Evolutionary conservation across 1,140 invertebrate species (phyloP).

Genomic region (Himalopsyche phryganea): DNA sequence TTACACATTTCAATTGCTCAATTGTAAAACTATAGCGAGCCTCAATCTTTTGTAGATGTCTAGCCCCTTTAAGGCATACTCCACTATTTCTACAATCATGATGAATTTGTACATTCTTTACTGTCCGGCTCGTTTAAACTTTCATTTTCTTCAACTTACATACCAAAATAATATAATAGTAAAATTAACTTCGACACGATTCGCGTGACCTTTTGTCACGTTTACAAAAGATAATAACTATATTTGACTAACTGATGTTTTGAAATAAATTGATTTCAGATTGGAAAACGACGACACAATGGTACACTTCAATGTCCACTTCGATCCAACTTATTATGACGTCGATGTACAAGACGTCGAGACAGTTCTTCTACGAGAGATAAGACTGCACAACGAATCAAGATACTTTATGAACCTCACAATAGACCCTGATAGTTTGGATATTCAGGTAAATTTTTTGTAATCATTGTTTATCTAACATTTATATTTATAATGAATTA

Average conservation of each 20-base stretch:
- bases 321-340: conserved; percentile 59
- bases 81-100: no score
- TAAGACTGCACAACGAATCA: conserved; percentile 47
- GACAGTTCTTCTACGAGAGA: conserved; percentile 54
- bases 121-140: no score
- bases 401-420: conserved; percentile 61
- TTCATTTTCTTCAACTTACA: no score
- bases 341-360: conserved; percentile 52
- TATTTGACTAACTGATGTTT: not conserved
- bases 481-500: not conserved
- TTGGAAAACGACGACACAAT: conserved; percentile 54
- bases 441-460: conserved; percentile 61
- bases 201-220: not conserved
- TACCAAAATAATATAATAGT: no score
- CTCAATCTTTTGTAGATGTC: no score
- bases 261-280: conserved; percentile 20
- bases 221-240: not conserved
- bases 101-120: no score
- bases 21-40: no score
- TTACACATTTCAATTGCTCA: no score
- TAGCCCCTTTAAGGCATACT: no score
- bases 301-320: conserved; percentile 69
- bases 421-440: conserved; percentile 63
- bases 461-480: no score
- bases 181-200: no score